Base-by-base conservation (phyloP, 2,888 invertebrate species). In the Hetaerina titia region DNA sequence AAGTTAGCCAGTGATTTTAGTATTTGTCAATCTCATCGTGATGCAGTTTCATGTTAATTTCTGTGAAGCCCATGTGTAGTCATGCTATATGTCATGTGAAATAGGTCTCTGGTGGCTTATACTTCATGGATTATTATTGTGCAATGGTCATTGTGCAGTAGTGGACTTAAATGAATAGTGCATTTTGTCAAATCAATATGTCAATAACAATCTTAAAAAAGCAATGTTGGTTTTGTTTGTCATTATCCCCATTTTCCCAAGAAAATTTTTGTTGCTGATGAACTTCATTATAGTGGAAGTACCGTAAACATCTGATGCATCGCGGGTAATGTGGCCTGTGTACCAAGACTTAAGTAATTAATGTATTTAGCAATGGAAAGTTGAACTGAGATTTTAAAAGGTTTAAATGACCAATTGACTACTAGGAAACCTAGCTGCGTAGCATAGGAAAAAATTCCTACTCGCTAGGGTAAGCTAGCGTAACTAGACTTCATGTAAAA, bases 1-100 rank as follows among this genome's bases (percentile, higher is more conserved):
- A 69, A 58, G 69, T 63, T 31, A 74, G 92, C 69, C 69, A 74
- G 57, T 89, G 89, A 90, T 90, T 69, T 90, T 22, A 69, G 45
- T 81, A 81, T 22, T 22, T 81, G 81, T 81, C 81, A 81, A 11
- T 81, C 25, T 60, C 11, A 60, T 81, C 31, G 81, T 81, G 81
- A 81, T 81, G 11, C 31, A 15, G 31, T 81, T 81, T 81, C 81
- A 81, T 31, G 45, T 81, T 31, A 81, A n/a, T 69, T 7, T 92
- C 56, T 90, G 64, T 92, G 64, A 74, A 56, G 45, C 69, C 56
- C 69, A 92, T 92, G 45, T 17, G 63, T 92, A 69, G 64, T 31
- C 11, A 69, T 4, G 56, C 31, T 69, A 17, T 69, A 92, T n/a
- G 69, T 92, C 69, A 22, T 92, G 69, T 92, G 92, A 45, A 89